These are phyloP conservation scores for Furnarius figulus DNA, from an alignment of 2,113 vertebrate genomes.

Conservation along the genomic window DNA sequence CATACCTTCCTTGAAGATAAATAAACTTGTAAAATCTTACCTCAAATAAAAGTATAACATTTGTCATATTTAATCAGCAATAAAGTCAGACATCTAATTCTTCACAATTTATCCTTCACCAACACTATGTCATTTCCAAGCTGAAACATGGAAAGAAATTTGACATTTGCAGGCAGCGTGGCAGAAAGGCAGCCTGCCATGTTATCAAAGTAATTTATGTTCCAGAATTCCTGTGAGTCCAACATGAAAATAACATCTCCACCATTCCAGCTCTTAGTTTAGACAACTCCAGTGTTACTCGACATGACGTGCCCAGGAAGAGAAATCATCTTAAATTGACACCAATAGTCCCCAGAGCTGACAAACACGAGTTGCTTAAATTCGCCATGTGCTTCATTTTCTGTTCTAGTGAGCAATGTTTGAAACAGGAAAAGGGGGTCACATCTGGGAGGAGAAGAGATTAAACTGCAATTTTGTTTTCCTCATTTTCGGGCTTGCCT, in stretches of 20 bases:
- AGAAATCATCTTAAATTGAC: slow-evolving; percentile 38
- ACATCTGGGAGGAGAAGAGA: slow-evolving; percentile 47
- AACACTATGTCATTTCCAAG: slow-evolving; percentile 62
- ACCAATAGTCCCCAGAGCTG: neutral
- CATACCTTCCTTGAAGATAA: slow-evolving; percentile 24
- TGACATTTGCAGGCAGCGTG: slow-evolving; percentile 59
- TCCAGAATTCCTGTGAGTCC: slow-evolving; percentile 62
- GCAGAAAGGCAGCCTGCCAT: slow-evolving; percentile 61
- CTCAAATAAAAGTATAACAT: slow-evolving; percentile 45
- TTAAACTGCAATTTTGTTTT: slow-evolving; percentile 61
- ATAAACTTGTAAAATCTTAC: slow-evolving; percentile 61
- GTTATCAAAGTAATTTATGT: slow-evolving; percentile 75
- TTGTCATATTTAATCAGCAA: slow-evolving; percentile 63
- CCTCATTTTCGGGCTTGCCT: neutral
- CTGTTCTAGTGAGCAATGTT: neutral
- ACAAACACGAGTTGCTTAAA: slow-evolving; percentile 1
- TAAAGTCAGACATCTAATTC: slow-evolving; percentile 52
- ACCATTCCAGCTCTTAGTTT: slow-evolving; percentile 47
- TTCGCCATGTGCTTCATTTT: neutral
- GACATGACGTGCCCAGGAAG: neutral
- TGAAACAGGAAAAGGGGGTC: slow-evolving; percentile 48
- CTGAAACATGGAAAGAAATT: slow-evolving; percentile 10
- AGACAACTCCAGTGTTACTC: slow-evolving; percentile 37
- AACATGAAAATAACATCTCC: slow-evolving; percentile 56
- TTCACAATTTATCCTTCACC: slow-evolving; percentile 58